Evolutionary conservation across 2,113 vertebrate species (phyloP).

Genomic region (Anseranas semipalmata): DNA sequence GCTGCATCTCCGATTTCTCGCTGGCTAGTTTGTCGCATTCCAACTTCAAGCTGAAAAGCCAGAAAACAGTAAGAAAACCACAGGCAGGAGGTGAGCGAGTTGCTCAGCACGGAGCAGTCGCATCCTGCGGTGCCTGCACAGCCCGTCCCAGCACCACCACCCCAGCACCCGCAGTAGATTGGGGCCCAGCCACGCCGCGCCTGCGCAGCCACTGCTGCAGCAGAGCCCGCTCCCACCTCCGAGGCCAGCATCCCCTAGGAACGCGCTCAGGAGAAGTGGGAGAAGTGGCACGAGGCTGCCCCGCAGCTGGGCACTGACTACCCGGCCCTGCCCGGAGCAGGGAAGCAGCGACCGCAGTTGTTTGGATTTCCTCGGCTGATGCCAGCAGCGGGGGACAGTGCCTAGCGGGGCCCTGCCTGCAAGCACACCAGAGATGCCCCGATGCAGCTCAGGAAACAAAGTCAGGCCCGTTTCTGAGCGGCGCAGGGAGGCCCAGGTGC

Average conservation of each 20-base stretch:
- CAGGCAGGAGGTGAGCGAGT: background rate
- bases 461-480: background rate
- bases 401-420: background rate
- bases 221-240: background rate
- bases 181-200: too few relatives aligned
- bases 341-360: too few relatives aligned
- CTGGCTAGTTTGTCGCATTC: conserved; percentile 98
- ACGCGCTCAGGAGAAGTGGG: background rate
- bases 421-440: background rate
- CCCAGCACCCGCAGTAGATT: too few relatives aligned
- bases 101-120: background rate
- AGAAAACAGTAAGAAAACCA: background rate
- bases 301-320: background rate
- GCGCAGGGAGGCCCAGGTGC: background rate
- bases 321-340: too few relatives aligned
- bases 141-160: background rate
- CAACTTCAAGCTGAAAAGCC: conserved; percentile 88
- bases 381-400: background rate
- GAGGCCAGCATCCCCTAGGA: too few relatives aligned
- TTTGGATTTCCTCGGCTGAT: background rate
- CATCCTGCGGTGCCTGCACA: background rate
- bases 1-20: conserved; percentile 99
- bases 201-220: background rate
- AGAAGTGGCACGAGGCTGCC: background rate
- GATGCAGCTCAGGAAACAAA: background rate